Conservation (phyloP, 2,113 vertebrate genomes). For the Strigops habroptila region DNA sequence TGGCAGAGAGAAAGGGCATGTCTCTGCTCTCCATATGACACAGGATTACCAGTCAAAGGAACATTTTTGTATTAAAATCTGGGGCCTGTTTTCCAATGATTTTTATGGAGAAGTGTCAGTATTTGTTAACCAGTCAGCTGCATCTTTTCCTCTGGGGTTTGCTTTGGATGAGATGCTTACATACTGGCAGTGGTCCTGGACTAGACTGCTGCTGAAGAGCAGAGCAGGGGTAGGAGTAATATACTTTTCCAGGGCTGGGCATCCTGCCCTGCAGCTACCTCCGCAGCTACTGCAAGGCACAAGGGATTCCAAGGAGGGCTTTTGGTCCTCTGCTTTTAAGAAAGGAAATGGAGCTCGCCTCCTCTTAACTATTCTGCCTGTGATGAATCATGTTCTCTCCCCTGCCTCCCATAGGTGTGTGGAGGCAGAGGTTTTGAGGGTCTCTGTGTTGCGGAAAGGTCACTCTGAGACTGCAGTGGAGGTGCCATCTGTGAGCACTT, state of each 20-base stretch:
- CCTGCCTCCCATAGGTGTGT: not conserved
- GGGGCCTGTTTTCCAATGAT: not conserved
- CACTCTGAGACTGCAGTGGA: not conserved
- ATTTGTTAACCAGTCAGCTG: not conserved
- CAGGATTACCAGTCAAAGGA: not conserved
- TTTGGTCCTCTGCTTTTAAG: not conserved
- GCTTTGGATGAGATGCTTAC: not conserved
- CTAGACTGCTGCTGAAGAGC: not conserved
- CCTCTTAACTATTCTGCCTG: not conserved
- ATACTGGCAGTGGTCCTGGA: not conserved
- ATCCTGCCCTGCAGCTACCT: not conserved
- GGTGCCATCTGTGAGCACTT: not conserved
- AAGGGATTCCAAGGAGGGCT: not conserved
- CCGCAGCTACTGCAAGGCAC: not conserved
- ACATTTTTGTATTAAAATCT: constrained; percentile 27
- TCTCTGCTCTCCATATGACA: not conserved
- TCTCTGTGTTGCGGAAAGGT: not conserved
- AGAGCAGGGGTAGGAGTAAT: not conserved
- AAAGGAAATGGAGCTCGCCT: not conserved
- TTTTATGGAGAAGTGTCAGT: not conserved
- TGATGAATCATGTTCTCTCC: not conserved
- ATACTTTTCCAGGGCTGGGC: not conserved
- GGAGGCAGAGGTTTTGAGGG: not conserved
- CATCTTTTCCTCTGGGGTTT: not conserved
- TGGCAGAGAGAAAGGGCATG: not conserved